phyloP scores from a whole-genome alignment of 2,113 vertebrate genomes.

The Actinemys pallida region DNA sequence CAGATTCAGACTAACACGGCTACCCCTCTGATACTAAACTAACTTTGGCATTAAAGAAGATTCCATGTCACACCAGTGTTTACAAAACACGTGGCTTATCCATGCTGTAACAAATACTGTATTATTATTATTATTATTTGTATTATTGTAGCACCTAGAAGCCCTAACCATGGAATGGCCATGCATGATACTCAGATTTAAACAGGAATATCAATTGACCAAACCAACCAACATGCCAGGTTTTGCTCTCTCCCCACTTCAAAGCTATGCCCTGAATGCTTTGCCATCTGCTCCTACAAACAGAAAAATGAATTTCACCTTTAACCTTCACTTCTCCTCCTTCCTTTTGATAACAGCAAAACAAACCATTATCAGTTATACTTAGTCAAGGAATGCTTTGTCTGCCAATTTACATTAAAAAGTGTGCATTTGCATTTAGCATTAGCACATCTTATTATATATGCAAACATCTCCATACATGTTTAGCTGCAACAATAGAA shows the following conservation, averaged over 20 bases:
- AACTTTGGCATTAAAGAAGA: neutral
- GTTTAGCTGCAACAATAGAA: constrained; percentile 49
- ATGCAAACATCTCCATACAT: constrained; percentile 39
- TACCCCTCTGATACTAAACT: neutral
- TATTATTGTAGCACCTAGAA: neutral
- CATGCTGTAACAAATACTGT: neutral
- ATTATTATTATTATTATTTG: neutral
- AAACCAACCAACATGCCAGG: neutral
- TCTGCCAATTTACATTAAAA: constrained; percentile 47
- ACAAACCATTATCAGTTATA: constrained; percentile 25
- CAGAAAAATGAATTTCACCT: neutral
- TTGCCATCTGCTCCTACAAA: neutral
- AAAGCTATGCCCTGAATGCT: neutral
- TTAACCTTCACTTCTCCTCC: constrained; percentile 17
- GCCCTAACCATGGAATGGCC: neutral
- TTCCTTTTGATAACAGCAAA: neutral
- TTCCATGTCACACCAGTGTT: neutral
- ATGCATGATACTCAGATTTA: neutral
- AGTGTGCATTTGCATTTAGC: constrained; percentile 16
- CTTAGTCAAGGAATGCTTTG: constrained; percentile 31
- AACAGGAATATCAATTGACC: neutral
- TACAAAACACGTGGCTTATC: neutral
- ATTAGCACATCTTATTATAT: constrained; percentile 42
- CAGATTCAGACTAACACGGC: too few species aligned
- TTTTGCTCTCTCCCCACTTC: neutral